Evolutionary conservation across 2,113 vertebrate genomes (phyloP).

Genomic region (Elephantulus edwardii): DNA sequence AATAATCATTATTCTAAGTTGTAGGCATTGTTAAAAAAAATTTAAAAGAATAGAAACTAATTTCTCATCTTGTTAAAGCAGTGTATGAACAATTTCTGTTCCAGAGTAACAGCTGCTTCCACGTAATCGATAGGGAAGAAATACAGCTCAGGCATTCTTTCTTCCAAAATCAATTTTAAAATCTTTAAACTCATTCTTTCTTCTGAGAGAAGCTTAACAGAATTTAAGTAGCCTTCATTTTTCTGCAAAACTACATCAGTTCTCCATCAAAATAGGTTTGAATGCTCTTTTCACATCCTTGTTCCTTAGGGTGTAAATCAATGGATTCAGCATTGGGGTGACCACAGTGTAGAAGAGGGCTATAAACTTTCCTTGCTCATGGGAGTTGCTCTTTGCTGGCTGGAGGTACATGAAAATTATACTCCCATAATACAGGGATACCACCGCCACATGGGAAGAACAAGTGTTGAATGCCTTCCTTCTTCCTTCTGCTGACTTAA

Average conservation of each 20-base stretch:
- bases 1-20: too few relatives aligned
- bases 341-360: constrained; percentile 43
- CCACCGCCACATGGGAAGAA: background rate
- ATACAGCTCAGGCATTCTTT: background rate
- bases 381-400: constrained; percentile 29
- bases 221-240: background rate
- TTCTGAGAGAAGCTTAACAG: background rate
- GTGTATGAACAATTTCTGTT: too few relatives aligned
- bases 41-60: background rate
- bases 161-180: background rate
- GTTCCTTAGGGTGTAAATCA: constrained; percentile 24
- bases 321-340: background rate
- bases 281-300: background rate
- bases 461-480: constrained; percentile 45
- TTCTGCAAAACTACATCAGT: background rate
- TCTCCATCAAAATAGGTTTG: too few relatives aligned
- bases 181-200: background rate
- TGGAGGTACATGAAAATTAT: constrained; percentile 60
- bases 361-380: constrained; percentile 26
- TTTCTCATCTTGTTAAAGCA: background rate
- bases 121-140: background rate
- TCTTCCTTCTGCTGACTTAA: background rate
- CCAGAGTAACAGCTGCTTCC: background rate
- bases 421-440: constrained; percentile 35
- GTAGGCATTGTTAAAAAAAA: background rate